Base-by-base conservation (phyloP, 1,140 invertebrate genomes). In the Papilio glaucus region DNA sequence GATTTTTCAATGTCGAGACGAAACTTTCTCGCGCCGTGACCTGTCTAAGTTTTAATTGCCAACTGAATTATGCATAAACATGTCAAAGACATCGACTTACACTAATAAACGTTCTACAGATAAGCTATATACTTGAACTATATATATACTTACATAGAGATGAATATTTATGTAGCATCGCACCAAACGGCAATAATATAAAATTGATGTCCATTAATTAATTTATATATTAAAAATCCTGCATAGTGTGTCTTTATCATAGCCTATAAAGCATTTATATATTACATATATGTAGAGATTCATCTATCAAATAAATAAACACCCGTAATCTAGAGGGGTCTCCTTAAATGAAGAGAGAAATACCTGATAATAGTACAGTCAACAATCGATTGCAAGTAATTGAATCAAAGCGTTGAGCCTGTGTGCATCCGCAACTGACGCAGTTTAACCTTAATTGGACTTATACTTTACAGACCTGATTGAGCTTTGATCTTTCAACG, bases 21-120 rank as follows among this genome's bases (percentile, higher is more conserved):
- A 57, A 57, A 57, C 49, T 57, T 57, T 57, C 49, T 57, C 21
- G 49, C 21, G 10, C 12, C 21, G 49, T 12, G 21, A 57, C 24
- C 49, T 24, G 18, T 24, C 49, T 9, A 57, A 57, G 49, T 57
- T 57, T 57, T 57, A 57, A 57, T 57, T 57, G 49, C 49, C 9
- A 57, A 57, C 10, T 57, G 49, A 57, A 57, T 57, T 24, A 57
- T 57, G 49, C 49, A 57, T 57, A 57, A 57, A 57, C 49, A 57
- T 57, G 49, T 57, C 49, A 57, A 57, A 24, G 21, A 24, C 49
- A 57, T 45, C 2, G 29, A 33, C 29, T 2, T 33, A 33, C 6
- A 33, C 29, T 15, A 45, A 45, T 18, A 45, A 45, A 15, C 8
- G n/a, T 45, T n/a, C n/a, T n/a, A 13, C 1, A 21, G 42, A 18